Evolutionary conservation across 2,113 vertebrate species (phyloP).

Genomic region (Peromyscus californicus): DNA sequence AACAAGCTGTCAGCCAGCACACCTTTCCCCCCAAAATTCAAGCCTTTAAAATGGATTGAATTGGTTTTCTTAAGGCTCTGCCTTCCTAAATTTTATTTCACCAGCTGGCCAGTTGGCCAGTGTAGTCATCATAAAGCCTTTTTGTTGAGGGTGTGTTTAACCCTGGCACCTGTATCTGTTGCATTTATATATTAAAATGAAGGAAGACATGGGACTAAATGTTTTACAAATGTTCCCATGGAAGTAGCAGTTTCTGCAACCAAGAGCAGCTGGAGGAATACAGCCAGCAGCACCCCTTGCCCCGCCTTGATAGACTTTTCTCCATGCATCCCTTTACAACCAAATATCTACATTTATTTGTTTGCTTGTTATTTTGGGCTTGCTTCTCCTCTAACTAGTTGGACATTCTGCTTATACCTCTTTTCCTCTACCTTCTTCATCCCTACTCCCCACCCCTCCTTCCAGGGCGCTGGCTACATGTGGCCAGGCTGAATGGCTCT

Average conservation of each 20-base stretch:
- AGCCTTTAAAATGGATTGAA: conserved; percentile 55
- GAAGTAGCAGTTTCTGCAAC: conserved; percentile 1
- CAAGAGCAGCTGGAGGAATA: not conserved
- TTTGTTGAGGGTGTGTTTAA: conserved; percentile 16
- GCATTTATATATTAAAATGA: conserved; percentile 45
- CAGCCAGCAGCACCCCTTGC: not conserved
- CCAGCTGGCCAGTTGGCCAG: conserved; percentile 29
- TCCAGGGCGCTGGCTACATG: conserved; percentile 82
- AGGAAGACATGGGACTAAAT: not conserved
- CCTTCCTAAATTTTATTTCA: conserved; percentile 72
- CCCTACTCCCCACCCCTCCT: conserved; percentile 79
- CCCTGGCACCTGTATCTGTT: conserved; percentile 65
- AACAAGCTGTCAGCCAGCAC: conserved; percentile 56
- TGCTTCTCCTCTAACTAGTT: conserved; percentile 66
- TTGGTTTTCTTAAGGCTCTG: conserved; percentile 24
- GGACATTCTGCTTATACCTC: conserved; percentile 77
- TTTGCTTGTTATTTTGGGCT: conserved; percentile 53
- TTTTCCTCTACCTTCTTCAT: conserved; percentile 77
- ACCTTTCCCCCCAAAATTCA: conserved; percentile 65
- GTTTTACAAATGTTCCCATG: not conserved
- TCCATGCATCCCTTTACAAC: not conserved
- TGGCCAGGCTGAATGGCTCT: conserved; percentile 83
- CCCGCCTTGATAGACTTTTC: not conserved
- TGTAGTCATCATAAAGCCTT: conserved; percentile 38
- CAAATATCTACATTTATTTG: not conserved